phyloP scores from a whole-genome alignment of 2,888 invertebrate genomes.

The Nasonovia ribisnigri region DNA sequence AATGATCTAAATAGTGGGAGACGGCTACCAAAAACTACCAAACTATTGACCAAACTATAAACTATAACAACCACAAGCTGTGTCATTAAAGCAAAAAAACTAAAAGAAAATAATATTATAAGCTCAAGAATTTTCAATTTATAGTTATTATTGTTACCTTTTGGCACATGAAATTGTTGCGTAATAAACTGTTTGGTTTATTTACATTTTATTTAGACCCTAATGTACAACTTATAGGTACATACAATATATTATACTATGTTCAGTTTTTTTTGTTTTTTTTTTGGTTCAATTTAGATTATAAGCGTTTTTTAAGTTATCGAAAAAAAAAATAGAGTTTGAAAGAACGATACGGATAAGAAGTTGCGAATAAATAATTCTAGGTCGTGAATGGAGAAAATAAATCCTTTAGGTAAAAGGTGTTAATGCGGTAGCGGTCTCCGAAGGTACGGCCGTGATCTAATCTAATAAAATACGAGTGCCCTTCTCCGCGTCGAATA shows the following conservation, averaged over 20 bases:
- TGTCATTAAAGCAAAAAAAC: background rate
- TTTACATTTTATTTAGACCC: background rate
- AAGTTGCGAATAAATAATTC: slow-evolving; percentile 42
- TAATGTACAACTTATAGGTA: background rate
- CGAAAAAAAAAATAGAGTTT: background rate
- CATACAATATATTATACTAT: background rate
- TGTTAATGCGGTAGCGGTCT: slow-evolving; percentile 59
- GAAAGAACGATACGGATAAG: background rate
- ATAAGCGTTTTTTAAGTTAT: slow-evolving; percentile 43
- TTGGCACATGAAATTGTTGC: background rate
- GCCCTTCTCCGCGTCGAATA: background rate
- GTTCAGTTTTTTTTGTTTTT: background rate
- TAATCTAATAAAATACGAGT: slow-evolving; percentile 64
- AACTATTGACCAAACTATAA: background rate
- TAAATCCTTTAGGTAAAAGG: slow-evolving; percentile 60
- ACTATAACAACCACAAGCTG: background rate
- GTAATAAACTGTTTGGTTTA: background rate
- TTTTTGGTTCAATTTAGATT: background rate
- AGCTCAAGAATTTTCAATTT: background rate
- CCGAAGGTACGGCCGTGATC: slow-evolving; percentile 44
- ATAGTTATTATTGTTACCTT: background rate
- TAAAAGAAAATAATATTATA: background rate
- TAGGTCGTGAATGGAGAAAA: slow-evolving; percentile 37
- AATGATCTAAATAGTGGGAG: background rate
- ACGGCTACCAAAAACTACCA: background rate